Conservation (phyloP, 2,113 vertebrate genomes). For the Candoia aspera region DNA sequence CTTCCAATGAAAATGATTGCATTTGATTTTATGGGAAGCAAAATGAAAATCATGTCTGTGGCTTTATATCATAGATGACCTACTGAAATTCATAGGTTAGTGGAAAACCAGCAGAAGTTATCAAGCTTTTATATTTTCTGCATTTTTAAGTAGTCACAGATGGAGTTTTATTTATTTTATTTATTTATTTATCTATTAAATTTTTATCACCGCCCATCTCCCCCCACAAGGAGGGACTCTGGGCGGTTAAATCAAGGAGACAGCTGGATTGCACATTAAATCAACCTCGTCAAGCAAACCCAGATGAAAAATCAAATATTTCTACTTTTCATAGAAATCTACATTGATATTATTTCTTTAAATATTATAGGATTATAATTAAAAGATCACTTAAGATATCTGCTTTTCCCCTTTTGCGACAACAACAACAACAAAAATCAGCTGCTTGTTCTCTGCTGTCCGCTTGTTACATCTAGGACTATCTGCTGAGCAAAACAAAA, state of each 20-base stretch:
- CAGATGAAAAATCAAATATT: slow-evolving; percentile 32
- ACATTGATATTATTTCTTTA: slow-evolving; percentile 45
- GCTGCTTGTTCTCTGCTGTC: slow-evolving; percentile 49
- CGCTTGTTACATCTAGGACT: slow-evolving; percentile 52
- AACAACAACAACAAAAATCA: slow-evolving; percentile 52
- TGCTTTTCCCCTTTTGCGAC: slow-evolving; percentile 38
- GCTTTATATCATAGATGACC: background rate
- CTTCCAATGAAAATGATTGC: background rate
- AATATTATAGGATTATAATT: slow-evolving; percentile 52
- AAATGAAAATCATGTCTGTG: background rate
- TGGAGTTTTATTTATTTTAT: too few relatives aligned
- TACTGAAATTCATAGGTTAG: background rate
- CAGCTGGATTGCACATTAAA: slow-evolving; percentile 50
- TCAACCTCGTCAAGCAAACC: slow-evolving; percentile 41
- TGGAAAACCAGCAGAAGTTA: too few relatives aligned
- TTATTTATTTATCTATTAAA: too few relatives aligned
- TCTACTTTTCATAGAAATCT: slow-evolving; percentile 55
- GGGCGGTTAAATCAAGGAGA: too few relatives aligned
- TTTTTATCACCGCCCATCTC: too few relatives aligned
- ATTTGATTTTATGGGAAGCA: background rate
- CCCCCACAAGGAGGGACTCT: too few relatives aligned
- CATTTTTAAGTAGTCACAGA: background rate
- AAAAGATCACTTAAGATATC: slow-evolving; percentile 50
- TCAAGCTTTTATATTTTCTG: too few relatives aligned
- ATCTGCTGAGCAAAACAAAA: slow-evolving; percentile 59